Percentiles rank a stretch among this genome's conserved stretches.
phyloP scores from a whole-genome alignment of 2,888 invertebrate species.

The Cerceris rybyensis region DNA sequence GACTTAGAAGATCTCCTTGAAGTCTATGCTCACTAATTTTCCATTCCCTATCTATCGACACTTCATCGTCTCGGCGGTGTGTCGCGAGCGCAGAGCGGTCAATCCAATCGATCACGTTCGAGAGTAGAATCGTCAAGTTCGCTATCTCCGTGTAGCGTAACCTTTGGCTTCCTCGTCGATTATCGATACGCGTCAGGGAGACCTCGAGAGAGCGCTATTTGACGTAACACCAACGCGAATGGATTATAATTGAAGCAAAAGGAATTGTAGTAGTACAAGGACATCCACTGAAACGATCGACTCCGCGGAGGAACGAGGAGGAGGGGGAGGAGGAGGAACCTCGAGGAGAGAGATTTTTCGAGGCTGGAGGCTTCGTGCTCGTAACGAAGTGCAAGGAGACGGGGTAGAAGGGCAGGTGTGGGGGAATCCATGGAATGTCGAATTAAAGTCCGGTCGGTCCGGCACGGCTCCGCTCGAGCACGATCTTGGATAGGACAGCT shows the following conservation, averaged over 20 bases:
- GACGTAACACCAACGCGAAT: constrained; percentile 54
- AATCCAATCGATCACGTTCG: too few relatives aligned
- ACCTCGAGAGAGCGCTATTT: constrained; percentile 34
- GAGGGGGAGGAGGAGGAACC: not conserved
- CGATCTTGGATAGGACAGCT: constrained; percentile 67
- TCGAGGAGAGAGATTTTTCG: constrained; percentile 37
- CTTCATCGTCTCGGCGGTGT: too few relatives aligned
- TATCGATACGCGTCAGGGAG: constrained; percentile 12
- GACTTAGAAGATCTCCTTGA: too few relatives aligned
- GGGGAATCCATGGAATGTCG: constrained; percentile 75
- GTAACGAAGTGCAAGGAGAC: constrained; percentile 68
- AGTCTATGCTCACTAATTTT: too few relatives aligned
- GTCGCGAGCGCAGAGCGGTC: too few relatives aligned
- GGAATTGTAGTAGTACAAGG: constrained; percentile 54
- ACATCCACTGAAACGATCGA: constrained; percentile 34
- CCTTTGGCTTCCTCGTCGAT: constrained; percentile 24
- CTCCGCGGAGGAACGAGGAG: constrained; percentile 5
- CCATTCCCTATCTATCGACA: too few relatives aligned
- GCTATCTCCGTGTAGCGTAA: constrained; percentile 1
- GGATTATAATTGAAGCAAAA: constrained; percentile 52
- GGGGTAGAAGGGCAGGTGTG: not conserved
- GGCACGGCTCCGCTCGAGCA: constrained; percentile 53
- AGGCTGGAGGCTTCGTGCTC: constrained; percentile 8
- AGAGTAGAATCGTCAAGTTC: too few relatives aligned
- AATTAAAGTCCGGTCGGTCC: constrained; percentile 72